Evolutionary conservation across 2,797 vertebrate genomes (phyloP).

Genomic region (Anas acuta): DNA sequence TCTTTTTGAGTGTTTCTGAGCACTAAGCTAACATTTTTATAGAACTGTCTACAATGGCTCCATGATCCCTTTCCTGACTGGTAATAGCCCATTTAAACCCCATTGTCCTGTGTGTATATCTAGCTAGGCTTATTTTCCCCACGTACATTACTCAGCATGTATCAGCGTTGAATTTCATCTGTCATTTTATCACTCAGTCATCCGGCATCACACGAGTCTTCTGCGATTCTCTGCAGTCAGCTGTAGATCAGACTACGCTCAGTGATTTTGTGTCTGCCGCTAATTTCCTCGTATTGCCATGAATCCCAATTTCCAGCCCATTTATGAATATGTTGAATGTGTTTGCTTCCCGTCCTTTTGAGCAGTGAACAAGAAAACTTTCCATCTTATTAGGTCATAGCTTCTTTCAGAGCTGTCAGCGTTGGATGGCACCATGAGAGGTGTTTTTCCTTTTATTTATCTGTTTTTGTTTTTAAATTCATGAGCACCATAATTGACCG

Average conservation of each 20-base stretch:
- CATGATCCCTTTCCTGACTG: not conserved
- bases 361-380: not conserved
- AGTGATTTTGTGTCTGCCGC: not conserved
- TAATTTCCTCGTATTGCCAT: not conserved
- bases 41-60: not conserved
- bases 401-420: not conserved
- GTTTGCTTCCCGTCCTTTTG: not conserved
- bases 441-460: not conserved
- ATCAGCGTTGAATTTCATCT: not conserved
- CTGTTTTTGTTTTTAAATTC: not conserved
- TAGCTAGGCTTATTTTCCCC: not conserved
- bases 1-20: not conserved
- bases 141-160: not conserved
- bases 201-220: not conserved
- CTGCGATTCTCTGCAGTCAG: not conserved
- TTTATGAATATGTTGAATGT: not conserved
- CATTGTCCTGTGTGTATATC: not conserved
- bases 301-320: not conserved
- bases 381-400: not conserved
- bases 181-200: not conserved
- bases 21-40: not conserved
- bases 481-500: not conserved
- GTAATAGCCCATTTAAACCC: not conserved
- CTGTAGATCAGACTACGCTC: not conserved
- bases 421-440: not conserved